phyloP scores from a whole-genome alignment of 1,140 invertebrate species.

The Paraescarpia echinospica region DNA sequence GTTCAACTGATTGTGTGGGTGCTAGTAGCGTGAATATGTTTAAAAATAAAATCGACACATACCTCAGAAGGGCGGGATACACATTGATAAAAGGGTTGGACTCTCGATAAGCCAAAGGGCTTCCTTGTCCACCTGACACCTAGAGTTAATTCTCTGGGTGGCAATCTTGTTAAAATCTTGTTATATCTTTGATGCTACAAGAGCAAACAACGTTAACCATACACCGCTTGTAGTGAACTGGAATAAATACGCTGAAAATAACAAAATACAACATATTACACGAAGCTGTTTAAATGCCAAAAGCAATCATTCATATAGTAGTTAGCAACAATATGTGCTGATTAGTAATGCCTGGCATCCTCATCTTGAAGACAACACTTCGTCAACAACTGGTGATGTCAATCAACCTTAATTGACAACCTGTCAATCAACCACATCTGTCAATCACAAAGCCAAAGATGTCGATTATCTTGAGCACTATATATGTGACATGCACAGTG shows the following conservation, averaged over 20 bases:
- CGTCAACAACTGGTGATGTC: background rate
- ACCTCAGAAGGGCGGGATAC: no score
- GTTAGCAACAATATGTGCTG: background rate
- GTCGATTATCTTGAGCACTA: background rate
- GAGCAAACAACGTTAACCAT: background rate
- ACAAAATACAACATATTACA: background rate
- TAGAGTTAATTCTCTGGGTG: no score
- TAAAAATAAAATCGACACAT: no score
- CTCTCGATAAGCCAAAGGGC: no score
- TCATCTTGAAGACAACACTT: no score
- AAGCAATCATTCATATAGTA: background rate
- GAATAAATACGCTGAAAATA: background rate
- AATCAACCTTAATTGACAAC: background rate
- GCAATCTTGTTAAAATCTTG: no score
- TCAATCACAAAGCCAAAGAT: background rate
- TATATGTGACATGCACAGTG: background rate
- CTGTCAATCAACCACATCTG: background rate
- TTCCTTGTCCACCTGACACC: no score
- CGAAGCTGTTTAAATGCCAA: background rate
- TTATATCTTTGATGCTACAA: background rate
- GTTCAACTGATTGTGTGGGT: no score
- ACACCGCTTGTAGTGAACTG: background rate
- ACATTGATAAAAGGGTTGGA: no score
- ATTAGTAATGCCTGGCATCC: background rate
- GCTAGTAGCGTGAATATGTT: no score